Evolutionary conservation across 2,888 invertebrate genomes (phyloP).

Genomic region (Halictus ligatus): DNA sequence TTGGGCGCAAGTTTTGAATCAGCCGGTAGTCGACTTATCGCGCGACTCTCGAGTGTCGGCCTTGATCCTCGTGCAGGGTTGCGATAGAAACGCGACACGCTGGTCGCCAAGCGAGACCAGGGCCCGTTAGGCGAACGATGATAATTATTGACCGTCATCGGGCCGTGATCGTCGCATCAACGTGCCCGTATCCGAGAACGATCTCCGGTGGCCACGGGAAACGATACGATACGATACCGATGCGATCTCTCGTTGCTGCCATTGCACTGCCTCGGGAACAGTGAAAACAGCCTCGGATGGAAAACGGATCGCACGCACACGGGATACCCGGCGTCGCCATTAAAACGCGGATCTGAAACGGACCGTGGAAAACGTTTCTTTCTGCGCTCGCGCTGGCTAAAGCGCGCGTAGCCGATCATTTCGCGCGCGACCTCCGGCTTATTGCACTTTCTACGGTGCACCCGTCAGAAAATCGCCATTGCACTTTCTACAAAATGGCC

Average conservation of each 20-base stretch:
- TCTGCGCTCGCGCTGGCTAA: slow-evolving; percentile 40
- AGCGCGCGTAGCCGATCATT: slow-evolving; percentile 40
- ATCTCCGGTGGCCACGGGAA: not conserved
- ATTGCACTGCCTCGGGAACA: not conserved
- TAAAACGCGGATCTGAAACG: slow-evolving; percentile 31
- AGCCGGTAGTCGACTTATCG: not conserved
- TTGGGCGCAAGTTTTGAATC: not conserved
- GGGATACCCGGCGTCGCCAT: not conserved
- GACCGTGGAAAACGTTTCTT: slow-evolving; percentile 30
- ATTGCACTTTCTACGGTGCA: slow-evolving; percentile 64
- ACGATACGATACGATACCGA: not conserved
- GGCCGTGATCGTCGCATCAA: slow-evolving; percentile 16
- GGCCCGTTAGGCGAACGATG: slow-evolving; percentile 11
- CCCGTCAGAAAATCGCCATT: slow-evolving; percentile 58
- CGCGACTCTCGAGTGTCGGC: slow-evolving; percentile 2
- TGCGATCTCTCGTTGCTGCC: not conserved
- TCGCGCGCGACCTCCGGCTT: slow-evolving; percentile 41
- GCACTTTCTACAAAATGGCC: slow-evolving; percentile 61
- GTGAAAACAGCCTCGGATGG: not conserved
- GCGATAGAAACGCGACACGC: slow-evolving; percentile 1
- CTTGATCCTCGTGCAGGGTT: slow-evolving; percentile 21
- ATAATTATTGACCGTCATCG: slow-evolving; percentile 23
- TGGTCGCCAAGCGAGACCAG: not conserved
- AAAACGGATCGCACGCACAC: slow-evolving; percentile 7
- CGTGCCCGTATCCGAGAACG: not conserved